These are phyloP conservation scores for Rhinoderma darwinii DNA, from an alignment of 2,113 vertebrate genomes.

Conservation along the genomic window DNA sequence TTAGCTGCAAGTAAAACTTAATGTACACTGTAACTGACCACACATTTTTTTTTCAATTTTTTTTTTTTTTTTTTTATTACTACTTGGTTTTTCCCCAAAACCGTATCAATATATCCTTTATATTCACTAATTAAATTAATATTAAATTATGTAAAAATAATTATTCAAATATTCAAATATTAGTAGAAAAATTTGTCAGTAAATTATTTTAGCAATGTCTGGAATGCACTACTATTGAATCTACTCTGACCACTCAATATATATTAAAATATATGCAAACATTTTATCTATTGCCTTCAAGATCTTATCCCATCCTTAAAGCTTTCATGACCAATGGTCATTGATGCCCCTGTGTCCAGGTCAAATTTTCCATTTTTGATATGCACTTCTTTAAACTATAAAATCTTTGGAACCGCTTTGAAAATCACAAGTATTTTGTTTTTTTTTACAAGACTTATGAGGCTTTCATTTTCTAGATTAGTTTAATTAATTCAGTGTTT, in stretches of 20 bases:
- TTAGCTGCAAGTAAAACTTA: slow-evolving; percentile 38
- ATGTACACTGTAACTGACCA: background rate
- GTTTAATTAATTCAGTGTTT: no score
- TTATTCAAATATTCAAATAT: background rate
- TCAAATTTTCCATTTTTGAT: no score
- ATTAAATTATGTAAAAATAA: background rate
- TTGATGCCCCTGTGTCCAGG: no score
- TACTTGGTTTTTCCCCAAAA: background rate
- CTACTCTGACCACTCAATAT: background rate
- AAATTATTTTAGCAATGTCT: no score
- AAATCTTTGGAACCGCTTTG: no score
- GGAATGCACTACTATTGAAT: background rate
- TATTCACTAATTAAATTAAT: background rate
- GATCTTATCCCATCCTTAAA: no score
- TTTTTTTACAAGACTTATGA: no score
- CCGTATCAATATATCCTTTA: background rate
- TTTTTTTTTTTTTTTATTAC: background rate
- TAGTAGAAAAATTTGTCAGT: background rate
- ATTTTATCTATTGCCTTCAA: background rate
- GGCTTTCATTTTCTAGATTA: no score
- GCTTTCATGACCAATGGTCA: no score
- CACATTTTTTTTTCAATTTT: background rate
- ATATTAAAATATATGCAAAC: no score
- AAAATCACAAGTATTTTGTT: no score
- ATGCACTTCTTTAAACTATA: no score